Evolutionary conservation across 2,113 vertebrate genomes (phyloP).

Genomic region (Diadophis punctatus): DNA sequence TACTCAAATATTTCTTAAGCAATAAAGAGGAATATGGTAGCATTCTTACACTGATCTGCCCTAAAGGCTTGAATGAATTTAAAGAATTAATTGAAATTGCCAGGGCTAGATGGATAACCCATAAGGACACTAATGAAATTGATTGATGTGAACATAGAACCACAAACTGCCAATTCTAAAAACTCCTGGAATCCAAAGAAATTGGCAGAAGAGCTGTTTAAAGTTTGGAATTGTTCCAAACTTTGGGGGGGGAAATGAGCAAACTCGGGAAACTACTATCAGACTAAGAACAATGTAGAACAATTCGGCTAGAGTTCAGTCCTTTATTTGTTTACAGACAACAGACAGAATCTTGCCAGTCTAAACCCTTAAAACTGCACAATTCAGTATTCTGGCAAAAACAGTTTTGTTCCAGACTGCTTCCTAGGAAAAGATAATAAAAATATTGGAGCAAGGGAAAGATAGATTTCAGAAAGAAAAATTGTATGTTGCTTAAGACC

Average conservation of each 20-base stretch:
- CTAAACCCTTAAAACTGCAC: neutral
- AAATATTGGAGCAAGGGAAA: neutral
- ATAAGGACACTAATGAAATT: neutral
- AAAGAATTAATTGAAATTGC: neutral
- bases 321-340: neutral
- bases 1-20: neutral
- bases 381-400: neutral
- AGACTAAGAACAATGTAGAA: neutral
- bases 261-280: neutral
- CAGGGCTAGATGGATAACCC: neutral
- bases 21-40: neutral
- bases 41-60: neutral
- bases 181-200: neutral
- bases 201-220: no score
- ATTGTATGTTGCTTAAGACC: neutral
- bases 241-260: neutral
- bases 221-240: neutral
- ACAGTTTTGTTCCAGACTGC: neutral
- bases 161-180: neutral
- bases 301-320: neutral
- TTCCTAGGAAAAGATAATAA: neutral
- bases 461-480: neutral
- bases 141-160: neutral
- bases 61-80: neutral
- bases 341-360: no score